phyloP scores from a whole-genome alignment of 2,797 vertebrate species.

The Triplophysa bombifrons region DNA sequence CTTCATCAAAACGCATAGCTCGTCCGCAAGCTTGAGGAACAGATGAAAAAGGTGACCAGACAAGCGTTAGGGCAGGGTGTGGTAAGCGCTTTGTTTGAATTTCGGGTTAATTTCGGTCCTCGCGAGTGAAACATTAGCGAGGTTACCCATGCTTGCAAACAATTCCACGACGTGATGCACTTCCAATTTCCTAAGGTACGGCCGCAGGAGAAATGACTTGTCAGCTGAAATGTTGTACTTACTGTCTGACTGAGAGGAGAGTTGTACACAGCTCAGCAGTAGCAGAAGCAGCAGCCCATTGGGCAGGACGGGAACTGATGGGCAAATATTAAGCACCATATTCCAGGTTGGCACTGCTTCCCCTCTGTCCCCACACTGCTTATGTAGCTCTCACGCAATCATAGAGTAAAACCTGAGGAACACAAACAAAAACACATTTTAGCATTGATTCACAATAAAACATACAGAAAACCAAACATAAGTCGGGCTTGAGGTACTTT shows the following conservation, averaged over 20 bases:
- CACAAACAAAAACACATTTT: conserved; percentile 57
- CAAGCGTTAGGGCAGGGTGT: background rate
- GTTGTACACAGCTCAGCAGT: conserved; percentile 79
- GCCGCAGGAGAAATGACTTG: conserved; percentile 14
- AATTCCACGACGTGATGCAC: conserved; percentile 29
- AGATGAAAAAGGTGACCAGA: background rate
- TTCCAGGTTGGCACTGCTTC: conserved; percentile 83
- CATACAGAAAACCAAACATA: background rate
- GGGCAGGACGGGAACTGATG: conserved; percentile 72
- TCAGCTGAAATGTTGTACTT: conserved; percentile 70
- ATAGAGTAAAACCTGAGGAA: conserved; percentile 79
- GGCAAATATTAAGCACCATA: conserved; percentile 88
- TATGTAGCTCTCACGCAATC: conserved; percentile 78
- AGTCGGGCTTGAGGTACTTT: too few relatives aligned
- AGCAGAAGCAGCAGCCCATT: conserved; percentile 78
- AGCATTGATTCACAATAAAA: conserved; percentile 32
- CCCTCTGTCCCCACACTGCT: conserved; percentile 76
- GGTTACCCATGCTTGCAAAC: conserved; percentile 30
- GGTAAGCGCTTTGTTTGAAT: conserved; percentile 8
- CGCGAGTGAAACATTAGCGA: conserved; percentile 9
- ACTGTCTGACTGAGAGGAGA: conserved; percentile 85
- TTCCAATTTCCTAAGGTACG: conserved; percentile 32
- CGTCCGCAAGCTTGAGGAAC: conserved; percentile 8
- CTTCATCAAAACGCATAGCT: background rate
- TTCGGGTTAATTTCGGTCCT: conserved; percentile 2